Conservation (phyloP, 2,113 vertebrate genomes). For the Scomber japonicus region DNA sequence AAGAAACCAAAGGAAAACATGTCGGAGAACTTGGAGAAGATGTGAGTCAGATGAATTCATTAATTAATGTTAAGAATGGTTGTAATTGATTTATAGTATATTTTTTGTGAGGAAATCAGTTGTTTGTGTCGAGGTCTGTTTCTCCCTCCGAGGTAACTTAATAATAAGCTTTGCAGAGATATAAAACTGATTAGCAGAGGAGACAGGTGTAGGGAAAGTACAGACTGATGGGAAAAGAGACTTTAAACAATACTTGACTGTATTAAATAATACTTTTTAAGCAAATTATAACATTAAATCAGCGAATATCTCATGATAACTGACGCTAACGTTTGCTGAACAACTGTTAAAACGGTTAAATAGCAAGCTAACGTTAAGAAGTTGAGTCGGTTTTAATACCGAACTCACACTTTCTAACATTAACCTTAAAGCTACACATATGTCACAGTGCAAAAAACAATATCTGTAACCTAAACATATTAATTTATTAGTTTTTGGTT, state of each 20-base stretch:
- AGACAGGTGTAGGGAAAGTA: neutral
- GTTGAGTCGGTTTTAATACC: neutral
- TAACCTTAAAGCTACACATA: accelerated
- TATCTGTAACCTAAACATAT: neutral
- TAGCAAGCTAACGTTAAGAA: neutral
- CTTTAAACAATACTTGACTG: neutral
- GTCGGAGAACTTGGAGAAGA: conserved; percentile 1
- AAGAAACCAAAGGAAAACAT: neutral
- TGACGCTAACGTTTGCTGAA: neutral
- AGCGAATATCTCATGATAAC: neutral
- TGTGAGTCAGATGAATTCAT: conserved; percentile 26
- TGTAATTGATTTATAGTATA: neutral
- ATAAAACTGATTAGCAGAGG: neutral
- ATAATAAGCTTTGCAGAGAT: too few species aligned
- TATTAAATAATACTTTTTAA: neutral
- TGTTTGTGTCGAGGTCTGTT: neutral
- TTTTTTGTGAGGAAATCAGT: neutral
- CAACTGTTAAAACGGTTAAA: neutral
- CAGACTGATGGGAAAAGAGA: neutral
- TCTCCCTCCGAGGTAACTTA: too few species aligned
- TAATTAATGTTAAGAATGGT: too few species aligned
- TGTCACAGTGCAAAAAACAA: conserved; percentile 18
- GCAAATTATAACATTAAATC: neutral
- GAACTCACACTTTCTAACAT: accelerated
- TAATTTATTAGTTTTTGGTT: neutral